Conservation (phyloP, 92 coral and sea anemone genomes). For the Ricordea florida region DNA sequence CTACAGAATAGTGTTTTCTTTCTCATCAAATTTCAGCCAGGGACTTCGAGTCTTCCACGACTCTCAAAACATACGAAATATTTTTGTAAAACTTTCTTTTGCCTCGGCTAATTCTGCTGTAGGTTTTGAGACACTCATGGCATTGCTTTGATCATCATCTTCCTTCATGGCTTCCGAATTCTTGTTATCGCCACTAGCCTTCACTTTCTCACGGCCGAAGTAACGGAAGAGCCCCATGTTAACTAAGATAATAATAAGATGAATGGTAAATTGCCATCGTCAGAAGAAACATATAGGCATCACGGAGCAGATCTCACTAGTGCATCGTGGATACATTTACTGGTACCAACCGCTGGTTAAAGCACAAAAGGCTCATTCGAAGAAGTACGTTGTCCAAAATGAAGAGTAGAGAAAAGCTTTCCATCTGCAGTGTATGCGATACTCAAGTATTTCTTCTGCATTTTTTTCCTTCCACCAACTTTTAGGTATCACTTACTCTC, state of each 20-base stretch:
- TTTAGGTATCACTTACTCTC: constrained; percentile 3
- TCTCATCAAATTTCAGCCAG: constrained; percentile 23
- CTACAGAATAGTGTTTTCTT: constrained; percentile 15
- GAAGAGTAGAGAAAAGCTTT: neutral
- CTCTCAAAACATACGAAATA: constrained; percentile 4
- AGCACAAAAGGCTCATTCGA: constrained; percentile 17
- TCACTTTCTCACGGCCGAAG: constrained; percentile 26
- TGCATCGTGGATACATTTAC: constrained; percentile 12
- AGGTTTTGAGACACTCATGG: constrained; percentile 13
- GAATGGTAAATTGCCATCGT: constrained; percentile 12
- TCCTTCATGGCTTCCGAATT: constrained; percentile 16
- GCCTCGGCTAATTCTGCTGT: constrained; percentile 13
- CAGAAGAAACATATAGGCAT: constrained; percentile 4
- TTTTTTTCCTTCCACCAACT: neutral
- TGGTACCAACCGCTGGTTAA: constrained; percentile 16
- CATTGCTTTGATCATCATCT: constrained; percentile 1
- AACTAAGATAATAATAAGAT: constrained; percentile 9
- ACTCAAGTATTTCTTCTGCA: neutral
- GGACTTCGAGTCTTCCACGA: constrained; percentile 22
- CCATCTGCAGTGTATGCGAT: neutral
- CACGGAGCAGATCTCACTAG: constrained; percentile 6
- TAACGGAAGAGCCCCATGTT: constrained; percentile 13
- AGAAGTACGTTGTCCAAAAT: neutral
- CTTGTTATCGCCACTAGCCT: constrained; percentile 16
- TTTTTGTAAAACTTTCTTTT: constrained; percentile 7